These are phyloP conservation scores for Podocnemis expansa DNA, from an alignment of 2,113 vertebrate species.

Conservation along the genomic window DNA sequence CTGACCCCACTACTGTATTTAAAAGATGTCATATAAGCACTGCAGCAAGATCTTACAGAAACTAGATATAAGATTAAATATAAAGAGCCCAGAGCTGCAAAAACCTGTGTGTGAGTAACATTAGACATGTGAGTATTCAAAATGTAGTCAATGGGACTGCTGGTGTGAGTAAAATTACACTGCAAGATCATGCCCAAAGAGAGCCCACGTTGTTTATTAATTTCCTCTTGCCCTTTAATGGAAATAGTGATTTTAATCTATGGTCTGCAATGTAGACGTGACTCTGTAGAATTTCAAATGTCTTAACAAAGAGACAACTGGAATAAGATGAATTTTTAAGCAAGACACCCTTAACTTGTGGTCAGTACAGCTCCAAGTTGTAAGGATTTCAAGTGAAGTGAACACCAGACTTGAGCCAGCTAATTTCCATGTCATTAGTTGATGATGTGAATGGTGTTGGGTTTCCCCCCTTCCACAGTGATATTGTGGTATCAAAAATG, in stretches of 20 bases:
- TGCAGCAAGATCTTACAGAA: background rate
- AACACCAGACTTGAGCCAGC: background rate
- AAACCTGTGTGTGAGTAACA: background rate
- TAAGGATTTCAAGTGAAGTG: background rate
- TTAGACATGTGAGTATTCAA: background rate
- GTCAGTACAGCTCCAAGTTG: background rate
- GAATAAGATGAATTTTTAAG: background rate
- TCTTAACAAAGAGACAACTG: background rate
- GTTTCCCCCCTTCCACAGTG: background rate
- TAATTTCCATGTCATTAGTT: background rate
- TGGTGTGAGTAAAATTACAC: background rate
- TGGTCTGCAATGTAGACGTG: background rate
- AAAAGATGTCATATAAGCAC: background rate
- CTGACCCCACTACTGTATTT: background rate
- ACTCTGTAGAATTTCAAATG: conserved; percentile 1
- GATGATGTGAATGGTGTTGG: background rate
- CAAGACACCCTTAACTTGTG: background rate
- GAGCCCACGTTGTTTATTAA: background rate
- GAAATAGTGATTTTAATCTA: background rate
- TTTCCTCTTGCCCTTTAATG: background rate
- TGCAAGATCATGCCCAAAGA: background rate
- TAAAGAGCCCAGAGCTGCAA: background rate
- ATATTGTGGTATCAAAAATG: background rate
- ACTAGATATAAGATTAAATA: background rate
- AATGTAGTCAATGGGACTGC: background rate